A percentile compares a stretch with the other conserved stretches of the same genome.
phyloP scores from a whole-genome alignment of 2,113 vertebrate species.

The Nicator chloris region DNA sequence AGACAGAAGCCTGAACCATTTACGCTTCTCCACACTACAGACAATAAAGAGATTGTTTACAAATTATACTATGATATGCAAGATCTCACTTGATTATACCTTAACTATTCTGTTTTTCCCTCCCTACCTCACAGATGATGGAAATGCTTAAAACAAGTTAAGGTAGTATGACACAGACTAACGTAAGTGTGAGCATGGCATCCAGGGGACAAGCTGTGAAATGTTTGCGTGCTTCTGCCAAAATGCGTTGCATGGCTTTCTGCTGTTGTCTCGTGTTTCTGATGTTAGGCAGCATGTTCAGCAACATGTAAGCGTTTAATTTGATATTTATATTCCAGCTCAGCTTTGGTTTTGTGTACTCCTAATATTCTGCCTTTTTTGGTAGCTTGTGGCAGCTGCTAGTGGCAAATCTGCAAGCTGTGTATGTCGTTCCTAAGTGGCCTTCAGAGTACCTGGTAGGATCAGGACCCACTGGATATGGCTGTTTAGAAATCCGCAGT shows the following conservation, averaged over 20 bases:
- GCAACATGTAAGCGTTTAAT: neutral
- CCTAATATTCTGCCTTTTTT: neutral
- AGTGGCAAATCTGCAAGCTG: neutral
- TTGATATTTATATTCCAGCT: slow-evolving; percentile 13
- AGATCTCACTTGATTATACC: slow-evolving; percentile 48
- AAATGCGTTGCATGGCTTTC: slow-evolving; percentile 68
- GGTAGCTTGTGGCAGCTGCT: slow-evolving; percentile 20
- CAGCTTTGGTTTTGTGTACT: neutral
- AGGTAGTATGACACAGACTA: slow-evolving; percentile 77
- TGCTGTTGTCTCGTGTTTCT: slow-evolving; percentile 50
- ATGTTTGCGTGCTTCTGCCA: slow-evolving; percentile 70
- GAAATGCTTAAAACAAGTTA: slow-evolving; percentile 81
- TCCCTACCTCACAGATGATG: slow-evolving; percentile 80
- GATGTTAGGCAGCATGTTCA: slow-evolving; percentile 68
- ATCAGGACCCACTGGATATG: neutral
- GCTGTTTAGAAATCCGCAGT: neutral
- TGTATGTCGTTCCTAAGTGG: neutral
- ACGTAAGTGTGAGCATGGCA: slow-evolving; percentile 77
- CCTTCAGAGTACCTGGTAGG: neutral
- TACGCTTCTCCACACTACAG: neutral
- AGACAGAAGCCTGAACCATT: neutral
- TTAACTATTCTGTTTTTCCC: slow-evolving; percentile 79
- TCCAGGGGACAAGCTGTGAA: slow-evolving; percentile 43
- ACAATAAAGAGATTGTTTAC: neutral
- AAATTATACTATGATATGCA: neutral